A percentile compares a stretch with the other conserved stretches of the same genome.
Conservation (phyloP, 2,113 vertebrate genomes). For the Gulo gulo region DNA sequence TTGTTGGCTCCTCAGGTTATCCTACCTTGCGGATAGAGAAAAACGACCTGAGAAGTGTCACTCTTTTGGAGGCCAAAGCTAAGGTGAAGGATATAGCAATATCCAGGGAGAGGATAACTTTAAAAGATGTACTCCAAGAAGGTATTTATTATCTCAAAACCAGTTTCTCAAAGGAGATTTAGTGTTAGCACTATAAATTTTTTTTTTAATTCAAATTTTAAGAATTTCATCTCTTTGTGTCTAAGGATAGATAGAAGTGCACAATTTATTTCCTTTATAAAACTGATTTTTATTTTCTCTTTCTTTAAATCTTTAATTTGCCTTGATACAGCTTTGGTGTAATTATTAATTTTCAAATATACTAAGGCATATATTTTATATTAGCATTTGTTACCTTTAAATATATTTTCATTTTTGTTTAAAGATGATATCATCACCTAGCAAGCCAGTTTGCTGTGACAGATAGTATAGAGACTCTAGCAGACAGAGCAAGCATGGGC, state of each 20-base stretch:
- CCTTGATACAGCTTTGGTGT: background rate
- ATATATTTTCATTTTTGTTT: constrained; percentile 5
- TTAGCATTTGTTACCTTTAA: background rate
- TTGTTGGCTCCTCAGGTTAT: constrained; percentile 92
- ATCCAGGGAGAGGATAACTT: constrained; percentile 95
- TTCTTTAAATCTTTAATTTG: constrained; percentile 13
- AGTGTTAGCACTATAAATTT: background rate
- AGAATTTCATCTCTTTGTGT: background rate
- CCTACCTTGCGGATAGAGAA: constrained; percentile 98
- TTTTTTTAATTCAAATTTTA: background rate
- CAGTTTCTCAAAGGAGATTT: background rate
- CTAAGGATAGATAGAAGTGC: background rate
- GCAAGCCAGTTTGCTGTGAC: background rate
- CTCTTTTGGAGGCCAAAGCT: constrained; percentile 95
- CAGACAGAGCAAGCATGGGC: background rate
- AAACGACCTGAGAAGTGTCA: constrained; percentile 97
- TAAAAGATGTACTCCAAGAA: constrained; percentile 97
- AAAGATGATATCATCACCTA: background rate
- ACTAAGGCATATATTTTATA: background rate
- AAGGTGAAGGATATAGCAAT: constrained; percentile 99
- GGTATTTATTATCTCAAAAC: constrained; percentile 81
- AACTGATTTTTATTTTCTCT: background rate
- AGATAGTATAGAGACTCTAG: background rate
- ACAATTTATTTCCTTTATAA: background rate
- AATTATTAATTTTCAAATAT: constrained; percentile 34